Conservation (phyloP, 2,797 vertebrate species). For the Petrocephalus sullivani region DNA sequence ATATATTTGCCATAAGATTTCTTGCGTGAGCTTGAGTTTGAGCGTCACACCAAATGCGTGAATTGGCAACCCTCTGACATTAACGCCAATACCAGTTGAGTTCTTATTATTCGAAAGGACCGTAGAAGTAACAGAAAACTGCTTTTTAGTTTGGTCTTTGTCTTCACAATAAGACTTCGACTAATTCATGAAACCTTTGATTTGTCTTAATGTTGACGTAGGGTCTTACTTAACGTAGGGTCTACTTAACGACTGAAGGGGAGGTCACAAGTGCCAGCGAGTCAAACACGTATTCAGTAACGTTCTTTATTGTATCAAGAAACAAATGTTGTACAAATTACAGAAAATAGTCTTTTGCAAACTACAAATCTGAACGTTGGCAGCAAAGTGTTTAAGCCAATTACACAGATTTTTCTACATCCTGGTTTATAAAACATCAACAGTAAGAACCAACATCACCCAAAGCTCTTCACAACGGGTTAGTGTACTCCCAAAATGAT, state of each 20-base stretch:
- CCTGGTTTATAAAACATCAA: conserved; percentile 71
- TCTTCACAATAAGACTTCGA: not conserved
- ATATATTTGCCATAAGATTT: not conserved
- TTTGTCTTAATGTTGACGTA: not conserved
- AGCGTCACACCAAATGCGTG: not conserved
- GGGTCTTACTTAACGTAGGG: not conserved
- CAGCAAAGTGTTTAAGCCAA: conserved; percentile 38
- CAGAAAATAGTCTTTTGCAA: conserved; percentile 60
- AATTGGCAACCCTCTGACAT: not conserved
- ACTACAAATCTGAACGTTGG: conserved; percentile 66
- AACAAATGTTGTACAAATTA: conserved; percentile 62
- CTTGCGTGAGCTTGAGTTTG: not conserved
- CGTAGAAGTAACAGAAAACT: not conserved
- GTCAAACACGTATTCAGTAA: conserved; percentile 49
- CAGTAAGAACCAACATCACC: conserved; percentile 47
- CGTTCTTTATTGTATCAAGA: conserved; percentile 79
- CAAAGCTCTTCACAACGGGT: conserved; percentile 54
- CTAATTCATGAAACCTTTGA: too few species aligned
- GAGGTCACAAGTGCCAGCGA: not conserved
- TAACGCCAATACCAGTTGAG: not conserved
- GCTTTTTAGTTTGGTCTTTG: not conserved
- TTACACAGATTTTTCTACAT: conserved; percentile 51
- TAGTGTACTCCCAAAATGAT: conserved; percentile 44
- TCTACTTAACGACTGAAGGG: not conserved
- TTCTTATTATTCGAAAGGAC: not conserved